phyloP scores from a whole-genome alignment of 2,888 invertebrate genomes.

The Caenorhabditis sp. region DNA sequence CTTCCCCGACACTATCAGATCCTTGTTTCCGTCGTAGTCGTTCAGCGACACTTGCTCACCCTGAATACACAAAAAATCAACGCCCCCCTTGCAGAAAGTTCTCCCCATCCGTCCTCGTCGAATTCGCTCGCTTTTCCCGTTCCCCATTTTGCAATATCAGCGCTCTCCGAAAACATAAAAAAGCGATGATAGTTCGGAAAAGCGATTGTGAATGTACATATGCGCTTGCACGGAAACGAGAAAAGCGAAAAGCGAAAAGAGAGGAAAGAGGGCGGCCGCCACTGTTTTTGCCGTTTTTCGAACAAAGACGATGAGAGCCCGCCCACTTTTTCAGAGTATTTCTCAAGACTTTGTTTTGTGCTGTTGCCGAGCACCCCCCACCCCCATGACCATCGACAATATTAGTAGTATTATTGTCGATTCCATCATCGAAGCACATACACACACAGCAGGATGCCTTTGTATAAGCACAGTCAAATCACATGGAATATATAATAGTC shows the following conservation, averaged over 20 bases:
- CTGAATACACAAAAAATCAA: conserved; percentile 47
- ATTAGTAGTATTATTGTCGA: conserved; percentile 13
- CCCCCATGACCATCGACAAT: conserved; percentile 14
- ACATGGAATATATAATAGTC: conserved; percentile 44
- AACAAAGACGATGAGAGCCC: conserved; percentile 11
- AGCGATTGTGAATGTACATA: background rate
- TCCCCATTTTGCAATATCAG: conserved; percentile 4
- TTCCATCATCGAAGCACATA: background rate
- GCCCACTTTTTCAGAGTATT: conserved; percentile 8
- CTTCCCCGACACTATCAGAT: conserved; percentile 67
- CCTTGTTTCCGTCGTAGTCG: conserved; percentile 72
- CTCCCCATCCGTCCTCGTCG: background rate
- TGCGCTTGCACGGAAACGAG: background rate
- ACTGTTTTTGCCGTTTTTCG: conserved; percentile 3
- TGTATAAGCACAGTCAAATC: conserved; percentile 11
- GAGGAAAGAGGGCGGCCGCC: conserved; percentile 6
- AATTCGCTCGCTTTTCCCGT: background rate
- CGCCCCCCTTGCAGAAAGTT: background rate
- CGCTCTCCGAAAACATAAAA: conserved; percentile 41
- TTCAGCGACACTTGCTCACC: conserved; percentile 68
- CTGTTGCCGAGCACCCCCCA: too few species aligned
- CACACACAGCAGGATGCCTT: conserved; percentile 39
- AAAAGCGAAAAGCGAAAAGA: background rate
- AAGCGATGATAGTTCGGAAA: conserved; percentile 34
- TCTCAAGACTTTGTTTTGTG: too few species aligned